Conservation (phyloP, 64 coral and sea anemone genomes). For the Porites australiensis region DNA sequence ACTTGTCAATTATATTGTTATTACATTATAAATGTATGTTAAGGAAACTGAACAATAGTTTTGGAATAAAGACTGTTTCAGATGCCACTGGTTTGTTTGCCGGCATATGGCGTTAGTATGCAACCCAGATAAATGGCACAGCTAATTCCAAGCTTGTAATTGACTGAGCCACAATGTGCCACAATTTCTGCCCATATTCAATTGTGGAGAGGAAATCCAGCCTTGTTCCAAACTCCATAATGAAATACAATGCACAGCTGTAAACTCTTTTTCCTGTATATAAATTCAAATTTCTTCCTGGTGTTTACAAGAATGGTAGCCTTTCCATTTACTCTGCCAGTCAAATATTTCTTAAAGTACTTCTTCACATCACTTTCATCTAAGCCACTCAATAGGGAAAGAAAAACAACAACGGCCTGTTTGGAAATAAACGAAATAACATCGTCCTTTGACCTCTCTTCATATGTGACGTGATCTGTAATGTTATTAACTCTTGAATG, state of each 20-base stretch:
- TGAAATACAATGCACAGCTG: slow-evolving; percentile 49
- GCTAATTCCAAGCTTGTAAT: no score
- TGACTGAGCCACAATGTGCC: no score
- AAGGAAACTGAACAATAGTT: no score
- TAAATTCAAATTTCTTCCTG: slow-evolving; percentile 10
- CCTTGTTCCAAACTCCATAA: slow-evolving; percentile 75
- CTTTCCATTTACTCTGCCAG: slow-evolving; percentile 69
- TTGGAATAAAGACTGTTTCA: no score
- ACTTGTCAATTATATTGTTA: no score
- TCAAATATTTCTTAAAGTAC: slow-evolving; percentile 54
- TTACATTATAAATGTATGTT: no score
- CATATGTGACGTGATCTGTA: slow-evolving; percentile 44
- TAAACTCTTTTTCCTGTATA: slow-evolving; percentile 27
- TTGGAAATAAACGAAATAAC: slow-evolving; percentile 62
- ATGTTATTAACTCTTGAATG: slow-evolving; percentile 28
- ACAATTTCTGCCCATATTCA: not conserved
- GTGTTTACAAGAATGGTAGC: not conserved
- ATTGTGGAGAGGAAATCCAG: slow-evolving; percentile 58
- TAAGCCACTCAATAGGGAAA: slow-evolving; percentile 33
- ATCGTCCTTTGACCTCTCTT: slow-evolving; percentile 24
- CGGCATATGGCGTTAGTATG: no score
- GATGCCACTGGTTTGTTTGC: no score
- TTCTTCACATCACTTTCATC: slow-evolving; percentile 22
- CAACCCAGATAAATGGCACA: no score
- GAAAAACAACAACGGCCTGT: slow-evolving; percentile 14